A percentile compares a stretch with the other conserved stretches of the same genome.
Conservation (phyloP, 2,113 vertebrate species). For the Pedetes capensis region DNA sequence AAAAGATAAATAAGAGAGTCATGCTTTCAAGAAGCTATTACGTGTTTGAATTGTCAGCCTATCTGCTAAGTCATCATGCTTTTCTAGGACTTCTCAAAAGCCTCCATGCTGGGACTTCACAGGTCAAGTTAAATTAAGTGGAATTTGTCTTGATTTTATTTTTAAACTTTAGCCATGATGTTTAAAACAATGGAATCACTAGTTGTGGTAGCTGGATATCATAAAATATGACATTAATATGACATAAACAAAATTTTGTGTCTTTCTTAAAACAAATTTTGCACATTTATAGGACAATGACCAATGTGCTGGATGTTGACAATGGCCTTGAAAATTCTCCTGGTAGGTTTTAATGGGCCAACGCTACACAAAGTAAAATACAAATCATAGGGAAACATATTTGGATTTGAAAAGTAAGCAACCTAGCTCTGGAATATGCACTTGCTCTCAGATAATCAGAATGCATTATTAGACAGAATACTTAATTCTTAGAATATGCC, state of each 20-base stretch:
- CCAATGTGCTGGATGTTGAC: not conserved
- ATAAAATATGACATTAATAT: not conserved
- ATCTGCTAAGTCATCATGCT: not conserved
- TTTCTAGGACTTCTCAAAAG: not conserved
- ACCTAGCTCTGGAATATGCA: not conserved
- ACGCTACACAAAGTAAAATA: not conserved
- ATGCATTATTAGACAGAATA: conserved; percentile 16
- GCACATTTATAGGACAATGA: not conserved
- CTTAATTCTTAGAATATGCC: conserved; percentile 23
- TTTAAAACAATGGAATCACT: not conserved
- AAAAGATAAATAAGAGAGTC: not conserved
- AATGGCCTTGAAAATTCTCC: not conserved
- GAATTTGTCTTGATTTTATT: not conserved
- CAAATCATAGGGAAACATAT: not conserved
- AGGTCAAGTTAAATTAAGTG: conserved; percentile 19
- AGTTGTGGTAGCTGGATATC: not conserved
- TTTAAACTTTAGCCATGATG: not conserved
- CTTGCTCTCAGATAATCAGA: conserved; percentile 15
- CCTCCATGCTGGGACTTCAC: not conserved
- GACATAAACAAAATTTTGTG: not conserved
- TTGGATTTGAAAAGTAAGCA: not conserved
- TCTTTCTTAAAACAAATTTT: conserved; percentile 14
- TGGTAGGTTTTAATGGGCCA: not conserved
- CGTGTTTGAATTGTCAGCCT: not conserved
- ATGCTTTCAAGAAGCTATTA: not conserved